Evolutionary conservation across 2,113 vertebrate genomes (phyloP).

Genomic region (Conger conger): DNA sequence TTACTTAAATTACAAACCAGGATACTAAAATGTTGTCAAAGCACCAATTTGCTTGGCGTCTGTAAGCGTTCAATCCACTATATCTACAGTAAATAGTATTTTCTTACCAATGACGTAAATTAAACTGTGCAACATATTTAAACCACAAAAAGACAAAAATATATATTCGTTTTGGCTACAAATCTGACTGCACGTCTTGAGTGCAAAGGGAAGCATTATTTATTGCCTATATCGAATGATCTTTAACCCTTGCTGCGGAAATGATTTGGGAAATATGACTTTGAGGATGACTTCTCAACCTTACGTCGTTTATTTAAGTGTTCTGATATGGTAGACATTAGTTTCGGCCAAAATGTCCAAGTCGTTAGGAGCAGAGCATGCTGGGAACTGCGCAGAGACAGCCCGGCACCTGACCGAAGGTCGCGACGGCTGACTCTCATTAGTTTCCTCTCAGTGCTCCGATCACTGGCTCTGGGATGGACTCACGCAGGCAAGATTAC

Average conservation of each 20-base stretch:
- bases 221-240: background rate
- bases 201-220: background rate
- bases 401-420: background rate
- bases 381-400: background rate
- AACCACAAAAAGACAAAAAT: background rate
- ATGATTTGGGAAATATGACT: constrained; percentile 25
- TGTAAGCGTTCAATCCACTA: background rate
- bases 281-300: background rate
- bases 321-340: constrained; percentile 22
- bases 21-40: background rate
- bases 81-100: background rate
- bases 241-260: constrained; percentile 4
- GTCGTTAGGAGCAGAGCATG: background rate
- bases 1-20: background rate
- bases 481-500: background rate
- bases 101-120: background rate
- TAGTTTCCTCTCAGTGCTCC: background rate
- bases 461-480: background rate
- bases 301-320: constrained; percentile 7
- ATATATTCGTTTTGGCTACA: constrained; percentile 2
- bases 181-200: background rate
- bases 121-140: constrained; percentile 4
- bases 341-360: constrained; percentile 19
- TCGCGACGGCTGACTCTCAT: constrained; percentile 2
- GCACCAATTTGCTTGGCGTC: background rate